Base-by-base conservation (phyloP, 2,797 vertebrate genomes). In the Synaphobranchus kaupii region DNA sequence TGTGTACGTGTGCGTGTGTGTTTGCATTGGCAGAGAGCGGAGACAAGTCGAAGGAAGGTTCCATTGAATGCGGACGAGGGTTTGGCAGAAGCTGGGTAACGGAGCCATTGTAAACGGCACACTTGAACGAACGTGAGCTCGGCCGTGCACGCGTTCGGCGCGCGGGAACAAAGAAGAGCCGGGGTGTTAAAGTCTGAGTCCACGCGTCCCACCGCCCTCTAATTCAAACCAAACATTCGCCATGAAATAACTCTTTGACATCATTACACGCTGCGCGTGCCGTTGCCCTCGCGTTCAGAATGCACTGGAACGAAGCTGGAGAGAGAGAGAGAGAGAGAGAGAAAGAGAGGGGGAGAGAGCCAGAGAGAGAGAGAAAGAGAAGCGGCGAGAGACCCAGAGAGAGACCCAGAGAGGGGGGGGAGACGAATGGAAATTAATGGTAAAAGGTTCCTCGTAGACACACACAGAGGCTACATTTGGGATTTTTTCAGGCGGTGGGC, bases 221-320 rank as follows among this genome's bases (percentile, higher is more conserved):
- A 92, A 93, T 93, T 92, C 91, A 91, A 91, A 91, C 90, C 91
- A 91, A 93, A 92, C 90, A 89, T 91, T 90, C 90, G 92, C 89
- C 91, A 92, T 89, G 91, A 93, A 93, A 91, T 91, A 93, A 90
- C 91, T 92, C 90, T 92, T 91, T 89, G 90, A 91, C 91, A 91
- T 92, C 90, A 92, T 91, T 91, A 91, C 91, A 92, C 88, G 90
- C 91, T 90, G 90, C 91, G 91, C 90, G 91, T 92, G 91, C 91
- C 90, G 90, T 91, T 92, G 90, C 89, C 88, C 89, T 89, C 89
- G 71, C 83, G 89, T 91, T 89, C 89, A 88, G 88, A 92, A 91
- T 90, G 84, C 76, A 56, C 81, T 34, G 78, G 73, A 84, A 31
- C 71, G 20, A 7, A 50, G 4, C 47, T 83, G 80, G 50, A 34